Evolutionary conservation across 2,888 invertebrate genomes (phyloP).

Genomic region (Melanophora roralis): DNA sequence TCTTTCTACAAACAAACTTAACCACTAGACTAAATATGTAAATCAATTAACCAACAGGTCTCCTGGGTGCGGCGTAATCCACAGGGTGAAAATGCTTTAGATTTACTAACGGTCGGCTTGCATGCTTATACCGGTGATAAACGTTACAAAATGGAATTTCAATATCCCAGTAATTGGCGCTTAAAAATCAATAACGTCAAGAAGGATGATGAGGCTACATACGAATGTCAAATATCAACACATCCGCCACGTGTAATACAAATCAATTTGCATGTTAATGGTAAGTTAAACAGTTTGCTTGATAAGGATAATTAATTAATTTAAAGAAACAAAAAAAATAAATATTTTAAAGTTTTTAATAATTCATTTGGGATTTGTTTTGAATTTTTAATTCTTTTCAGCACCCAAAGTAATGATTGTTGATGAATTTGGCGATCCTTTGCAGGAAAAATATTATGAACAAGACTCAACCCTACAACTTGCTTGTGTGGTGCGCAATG

Average conservation of each 20-base stretch:
- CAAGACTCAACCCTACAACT: conserved; percentile 80
- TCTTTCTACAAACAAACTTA: background rate
- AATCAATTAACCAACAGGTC: conserved; percentile 78
- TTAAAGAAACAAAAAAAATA: background rate
- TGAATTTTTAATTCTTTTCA: conserved; percentile 65
- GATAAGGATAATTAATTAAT: background rate
- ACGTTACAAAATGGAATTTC: conserved; percentile 79
- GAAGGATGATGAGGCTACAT: conserved; percentile 79
- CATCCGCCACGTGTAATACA: conserved; percentile 79
- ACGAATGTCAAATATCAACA: conserved; percentile 79
- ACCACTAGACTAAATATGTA: background rate
- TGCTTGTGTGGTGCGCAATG: conserved; percentile 79
- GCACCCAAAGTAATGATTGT: conserved; percentile 80
- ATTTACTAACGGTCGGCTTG: conserved; percentile 82
- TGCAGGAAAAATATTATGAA: conserved; percentile 80
- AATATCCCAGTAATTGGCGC: conserved; percentile 80
- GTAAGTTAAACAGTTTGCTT: conserved; percentile 68
- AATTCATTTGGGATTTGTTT: background rate
- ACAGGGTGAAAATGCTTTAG: conserved; percentile 81
- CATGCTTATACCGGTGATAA: conserved; percentile 83
- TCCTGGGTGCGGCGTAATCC: conserved; percentile 83
- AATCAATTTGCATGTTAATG: conserved; percentile 78
- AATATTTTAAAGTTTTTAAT: background rate
- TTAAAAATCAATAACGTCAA: conserved; percentile 78
- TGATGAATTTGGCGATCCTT: conserved; percentile 78